Evolutionary conservation across 2,888 invertebrate genomes (phyloP).

Genomic region (Auanema sp.): DNA sequence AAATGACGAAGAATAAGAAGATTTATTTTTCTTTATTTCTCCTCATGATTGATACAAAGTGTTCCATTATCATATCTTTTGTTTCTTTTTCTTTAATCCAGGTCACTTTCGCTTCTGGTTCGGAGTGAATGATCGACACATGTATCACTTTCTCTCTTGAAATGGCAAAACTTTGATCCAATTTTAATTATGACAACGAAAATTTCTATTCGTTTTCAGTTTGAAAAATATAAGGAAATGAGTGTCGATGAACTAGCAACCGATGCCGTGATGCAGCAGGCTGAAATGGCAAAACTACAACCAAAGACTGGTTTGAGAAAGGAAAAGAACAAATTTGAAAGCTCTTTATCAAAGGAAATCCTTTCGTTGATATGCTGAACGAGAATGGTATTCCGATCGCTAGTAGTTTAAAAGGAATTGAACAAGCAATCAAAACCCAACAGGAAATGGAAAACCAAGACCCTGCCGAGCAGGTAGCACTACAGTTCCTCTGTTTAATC

Average conservation of each 20-base stretch:
- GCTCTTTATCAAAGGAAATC: slow-evolving; percentile 29
- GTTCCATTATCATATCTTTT: too few relatives aligned
- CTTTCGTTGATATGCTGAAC: slow-evolving; percentile 55
- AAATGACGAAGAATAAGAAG: not conserved
- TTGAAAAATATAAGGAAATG: slow-evolving; percentile 51
- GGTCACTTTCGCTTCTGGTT: too few relatives aligned
- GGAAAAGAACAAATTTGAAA: not conserved
- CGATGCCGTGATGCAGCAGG: slow-evolving; percentile 55
- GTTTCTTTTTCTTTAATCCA: too few relatives aligned
- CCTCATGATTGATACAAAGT: not conserved
- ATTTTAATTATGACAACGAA: too few relatives aligned
- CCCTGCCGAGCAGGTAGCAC: slow-evolving; percentile 47
- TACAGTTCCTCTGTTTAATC: too few relatives aligned
- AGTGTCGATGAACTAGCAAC: slow-evolving; percentile 53
- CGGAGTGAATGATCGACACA: too few relatives aligned
- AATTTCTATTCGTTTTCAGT: slow-evolving; percentile 29
- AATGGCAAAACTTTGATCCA: too few relatives aligned
- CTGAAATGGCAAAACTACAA: slow-evolving; percentile 44
- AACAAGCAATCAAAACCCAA: slow-evolving; percentile 53
- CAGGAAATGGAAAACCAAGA: slow-evolving; percentile 51
- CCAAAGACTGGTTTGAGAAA: slow-evolving; percentile 38
- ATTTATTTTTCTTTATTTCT: slow-evolving; percentile 4
- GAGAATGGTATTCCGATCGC: slow-evolving; percentile 59
- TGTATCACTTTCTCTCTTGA: too few relatives aligned
- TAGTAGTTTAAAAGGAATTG: slow-evolving; percentile 42